A percentile compares a stretch with the other conserved stretches of the same genome.
Conservation (phyloP, 1,140 invertebrate species). For the Dendrolimus punctatus region DNA sequence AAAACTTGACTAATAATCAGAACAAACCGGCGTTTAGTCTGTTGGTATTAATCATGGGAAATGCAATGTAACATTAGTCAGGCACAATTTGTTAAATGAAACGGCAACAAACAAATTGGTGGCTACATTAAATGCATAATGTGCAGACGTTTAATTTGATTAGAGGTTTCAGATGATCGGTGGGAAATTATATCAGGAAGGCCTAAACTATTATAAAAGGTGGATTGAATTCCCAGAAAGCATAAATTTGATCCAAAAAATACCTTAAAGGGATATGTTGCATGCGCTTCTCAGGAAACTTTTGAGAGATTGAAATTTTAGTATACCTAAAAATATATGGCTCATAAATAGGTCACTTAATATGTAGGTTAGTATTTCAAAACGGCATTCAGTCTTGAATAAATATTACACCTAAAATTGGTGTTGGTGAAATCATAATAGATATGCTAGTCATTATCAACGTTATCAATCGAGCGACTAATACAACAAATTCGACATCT, state of each 20-base stretch:
- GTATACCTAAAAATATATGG: too few relatives aligned
- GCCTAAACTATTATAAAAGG: conserved; percentile 51
- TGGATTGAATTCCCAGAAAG: conserved; percentile 40
- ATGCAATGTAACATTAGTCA: conserved; percentile 26
- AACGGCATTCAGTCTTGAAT: too few relatives aligned
- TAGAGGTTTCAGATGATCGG: conserved; percentile 39
- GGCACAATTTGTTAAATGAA: conserved; percentile 51
- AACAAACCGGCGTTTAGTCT: conserved; percentile 11
- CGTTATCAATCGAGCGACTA: too few relatives aligned
- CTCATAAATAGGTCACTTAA: too few relatives aligned
- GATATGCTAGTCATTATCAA: too few relatives aligned
- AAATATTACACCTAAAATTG: too few relatives aligned
- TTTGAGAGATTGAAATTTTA: conserved; percentile 2
- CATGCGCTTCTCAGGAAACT: conserved; percentile 14
- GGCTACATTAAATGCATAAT: conserved; percentile 56
- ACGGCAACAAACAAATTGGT: conserved; percentile 43
- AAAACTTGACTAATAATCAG: too few relatives aligned
- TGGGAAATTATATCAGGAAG: conserved; percentile 56
- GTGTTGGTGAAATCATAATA: too few relatives aligned
- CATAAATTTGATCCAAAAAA: conserved; percentile 25
- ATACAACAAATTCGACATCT: too few relatives aligned
- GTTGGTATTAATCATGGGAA: conserved; percentile 29
- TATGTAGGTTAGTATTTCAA: too few relatives aligned
- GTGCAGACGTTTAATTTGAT: conserved; percentile 58
- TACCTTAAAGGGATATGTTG: conserved; percentile 10